These are phyloP conservation scores for Oxytorus armatus DNA, from an alignment of 2,888 invertebrate genomes.

Conservation along the genomic window DNA sequence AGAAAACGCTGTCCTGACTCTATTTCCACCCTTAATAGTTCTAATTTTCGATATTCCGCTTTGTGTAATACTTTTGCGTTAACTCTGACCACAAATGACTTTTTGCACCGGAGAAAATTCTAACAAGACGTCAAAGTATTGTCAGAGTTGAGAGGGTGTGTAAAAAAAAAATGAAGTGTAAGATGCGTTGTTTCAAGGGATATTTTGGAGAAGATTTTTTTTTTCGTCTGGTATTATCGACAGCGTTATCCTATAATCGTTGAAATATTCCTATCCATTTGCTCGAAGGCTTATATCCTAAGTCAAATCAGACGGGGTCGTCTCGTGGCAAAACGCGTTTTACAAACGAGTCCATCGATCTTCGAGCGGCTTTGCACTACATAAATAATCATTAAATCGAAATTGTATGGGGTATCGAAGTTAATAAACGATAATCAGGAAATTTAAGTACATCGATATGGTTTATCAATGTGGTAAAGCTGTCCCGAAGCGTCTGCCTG, in stretches of 20 bases:
- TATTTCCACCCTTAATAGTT: too few species aligned
- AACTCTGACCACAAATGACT: too few species aligned
- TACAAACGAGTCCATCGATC: constrained; percentile 49
- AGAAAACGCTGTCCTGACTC: too few species aligned
- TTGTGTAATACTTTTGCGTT: too few species aligned
- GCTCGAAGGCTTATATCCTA: constrained; percentile 13
- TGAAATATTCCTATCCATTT: too few species aligned
- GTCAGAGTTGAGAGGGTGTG: too few species aligned
- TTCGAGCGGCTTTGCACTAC: constrained; percentile 38
- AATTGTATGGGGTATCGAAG: constrained; percentile 53
- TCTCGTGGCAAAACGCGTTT: constrained; percentile 36
- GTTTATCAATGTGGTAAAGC: constrained; percentile 35
- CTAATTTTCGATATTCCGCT: too few species aligned
- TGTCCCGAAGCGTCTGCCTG: constrained; percentile 39
- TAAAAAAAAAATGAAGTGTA: too few species aligned
- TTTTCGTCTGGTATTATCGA: too few species aligned
- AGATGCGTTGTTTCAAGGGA: too few species aligned
- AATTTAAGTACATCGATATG: constrained; percentile 51
- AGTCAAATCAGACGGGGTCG: constrained; percentile 38
- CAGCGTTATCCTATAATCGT: too few species aligned
- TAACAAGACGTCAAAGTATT: not conserved
- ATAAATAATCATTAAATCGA: constrained; percentile 64
- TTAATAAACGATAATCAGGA: constrained; percentile 64
- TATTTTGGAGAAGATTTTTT: too few species aligned
- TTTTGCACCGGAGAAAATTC: not conserved